Evolutionary conservation across 2,797 vertebrate genomes (phyloP).

Genomic region (Cynopterus sphinx): DNA sequence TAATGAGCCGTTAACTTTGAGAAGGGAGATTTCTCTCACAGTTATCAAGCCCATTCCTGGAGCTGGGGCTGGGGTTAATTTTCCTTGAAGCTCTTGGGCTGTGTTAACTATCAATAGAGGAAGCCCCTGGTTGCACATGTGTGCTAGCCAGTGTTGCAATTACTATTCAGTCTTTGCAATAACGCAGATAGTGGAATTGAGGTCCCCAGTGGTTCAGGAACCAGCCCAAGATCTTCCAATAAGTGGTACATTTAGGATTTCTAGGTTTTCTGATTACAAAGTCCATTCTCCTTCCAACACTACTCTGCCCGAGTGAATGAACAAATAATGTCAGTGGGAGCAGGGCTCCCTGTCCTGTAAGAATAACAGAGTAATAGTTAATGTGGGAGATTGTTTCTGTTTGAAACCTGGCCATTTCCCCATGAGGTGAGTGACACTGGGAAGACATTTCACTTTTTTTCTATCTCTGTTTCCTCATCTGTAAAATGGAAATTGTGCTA

Average conservation of each 20-base stretch:
- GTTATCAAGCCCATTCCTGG: neutral
- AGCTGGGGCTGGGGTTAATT: neutral
- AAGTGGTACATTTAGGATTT: slow-evolving; percentile 38
- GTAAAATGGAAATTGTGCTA: slow-evolving; percentile 24
- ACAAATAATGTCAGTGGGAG: neutral
- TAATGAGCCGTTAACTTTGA: too few relatives aligned
- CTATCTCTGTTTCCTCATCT: slow-evolving; percentile 6
- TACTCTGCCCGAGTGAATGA: neutral
- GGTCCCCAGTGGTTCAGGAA: neutral
- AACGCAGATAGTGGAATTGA: neutral
- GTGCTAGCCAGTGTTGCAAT: neutral
- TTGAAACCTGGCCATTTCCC: neutral
- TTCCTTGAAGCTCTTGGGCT: neutral
- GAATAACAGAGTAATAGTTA: neutral
- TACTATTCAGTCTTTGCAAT: neutral
- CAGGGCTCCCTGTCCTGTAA: neutral
- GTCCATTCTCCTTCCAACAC: neutral
- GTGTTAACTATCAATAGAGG: neutral
- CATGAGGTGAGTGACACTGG: fast-evolving
- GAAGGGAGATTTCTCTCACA: neutral
- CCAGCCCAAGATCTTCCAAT: neutral
- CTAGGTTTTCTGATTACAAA: slow-evolving; percentile 46
- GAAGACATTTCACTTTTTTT: neutral
- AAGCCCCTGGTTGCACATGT: neutral
- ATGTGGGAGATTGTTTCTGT: neutral